Base-by-base conservation (phyloP, 2,888 invertebrate genomes). In the Zelleria hepariella region DNA sequence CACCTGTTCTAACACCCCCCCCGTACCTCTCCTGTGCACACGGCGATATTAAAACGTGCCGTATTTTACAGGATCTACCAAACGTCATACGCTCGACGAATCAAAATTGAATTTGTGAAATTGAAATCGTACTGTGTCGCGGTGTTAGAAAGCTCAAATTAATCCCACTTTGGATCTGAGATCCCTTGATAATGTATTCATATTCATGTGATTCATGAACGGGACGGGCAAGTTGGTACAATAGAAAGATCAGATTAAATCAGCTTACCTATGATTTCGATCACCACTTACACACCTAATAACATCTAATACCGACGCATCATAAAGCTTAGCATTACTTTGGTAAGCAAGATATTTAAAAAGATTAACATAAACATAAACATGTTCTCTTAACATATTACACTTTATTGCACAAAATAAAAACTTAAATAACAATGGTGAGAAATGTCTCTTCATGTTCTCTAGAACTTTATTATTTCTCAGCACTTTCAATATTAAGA, bases 31-130 rank as follows among this genome's bases (percentile, higher is more conserved):
- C 75, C 70, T 62, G 67, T 67, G 68, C 69, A 71, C 68, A 71
- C 68, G 61, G 62, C 60, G 70, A 75, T 80, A 78, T 80, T 79
- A 79, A 80, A 84, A 82, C 74, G 75, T 72, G 70, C 74, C 74
- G 76, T 82, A 83, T 80, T 82, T 81, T 73, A 80, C 74, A 69
- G 71, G 72, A 73, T 70, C 69, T 26, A 47, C 51, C 69, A 72
- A 77, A 67, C 75, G 74, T 75, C 77, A 75, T 75, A 75, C 74
- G 76, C 69, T 68, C 69, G 71, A 73, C 69, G 71, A 73, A 73
- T 74, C 73, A 73, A 75, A 77, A 77, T 76, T 74, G 69, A 74
- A 76, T 77, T 73, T 72, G 69, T 68, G 68, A 66, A 68, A 67
- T 70, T 67, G 66, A 15, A 48, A 57, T 57, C 24, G 24, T 24